phyloP scores from a whole-genome alignment of 2,888 invertebrate species.

The Idaea dimidiata region DNA sequence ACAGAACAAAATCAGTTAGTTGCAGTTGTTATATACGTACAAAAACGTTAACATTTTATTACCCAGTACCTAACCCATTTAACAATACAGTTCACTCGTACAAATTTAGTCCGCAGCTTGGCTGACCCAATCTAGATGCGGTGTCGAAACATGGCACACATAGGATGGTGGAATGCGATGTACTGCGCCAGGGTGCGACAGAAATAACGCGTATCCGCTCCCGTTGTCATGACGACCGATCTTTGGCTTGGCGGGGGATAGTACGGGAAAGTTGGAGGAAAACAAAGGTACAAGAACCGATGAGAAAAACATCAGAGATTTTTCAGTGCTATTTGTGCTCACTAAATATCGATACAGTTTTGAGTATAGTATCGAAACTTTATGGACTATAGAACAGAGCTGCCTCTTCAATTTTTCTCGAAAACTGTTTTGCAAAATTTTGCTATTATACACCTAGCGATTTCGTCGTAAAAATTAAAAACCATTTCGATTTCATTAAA shows the following conservation, averaged over 20 bases:
- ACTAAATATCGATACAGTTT: too few relatives aligned
- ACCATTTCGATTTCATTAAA: too few relatives aligned
- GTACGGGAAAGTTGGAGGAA: neutral
- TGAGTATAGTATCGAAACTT: too few relatives aligned
- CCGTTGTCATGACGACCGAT: constrained; percentile 55
- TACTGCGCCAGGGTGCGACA: constrained; percentile 35
- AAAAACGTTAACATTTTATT: too few relatives aligned
- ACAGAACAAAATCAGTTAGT: too few relatives aligned
- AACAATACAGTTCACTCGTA: neutral
- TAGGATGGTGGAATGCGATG: constrained; percentile 41
- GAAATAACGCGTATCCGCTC: constrained; percentile 46
- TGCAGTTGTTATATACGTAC: too few relatives aligned
- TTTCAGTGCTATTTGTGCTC: neutral
- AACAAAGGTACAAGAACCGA: neutral
- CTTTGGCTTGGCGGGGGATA: constrained; percentile 34
- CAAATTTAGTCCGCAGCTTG: constrained; percentile 15
- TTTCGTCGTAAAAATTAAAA: too few relatives aligned
- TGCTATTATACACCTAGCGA: too few relatives aligned
- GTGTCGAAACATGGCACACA: constrained; percentile 35
- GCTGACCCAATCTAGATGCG: constrained; percentile 18
- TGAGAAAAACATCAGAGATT: neutral
- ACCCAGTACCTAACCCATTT: too few relatives aligned
- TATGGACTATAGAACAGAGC: too few relatives aligned
- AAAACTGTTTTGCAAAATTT: too few relatives aligned
- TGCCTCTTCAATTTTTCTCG: too few relatives aligned